Base-by-base conservation (phyloP, 2,888 invertebrate species). In the Ornithoptera priamus region DNA sequence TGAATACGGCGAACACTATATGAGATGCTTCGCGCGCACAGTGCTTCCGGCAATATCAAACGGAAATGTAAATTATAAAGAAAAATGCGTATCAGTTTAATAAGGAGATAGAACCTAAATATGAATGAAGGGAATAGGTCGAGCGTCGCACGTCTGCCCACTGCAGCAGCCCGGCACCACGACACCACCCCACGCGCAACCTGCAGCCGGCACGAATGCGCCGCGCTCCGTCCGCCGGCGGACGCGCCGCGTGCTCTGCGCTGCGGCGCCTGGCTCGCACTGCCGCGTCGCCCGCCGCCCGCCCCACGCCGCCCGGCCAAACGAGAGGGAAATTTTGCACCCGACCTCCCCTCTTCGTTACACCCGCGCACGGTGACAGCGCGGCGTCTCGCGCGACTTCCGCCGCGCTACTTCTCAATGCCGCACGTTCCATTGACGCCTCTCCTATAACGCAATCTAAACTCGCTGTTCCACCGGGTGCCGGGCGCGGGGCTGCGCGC, bases 241-340 rank as follows among this genome's bases (percentile, higher is more conserved):
- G 53, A 1, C 53, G 73, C 65, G 67, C 72, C 75, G 74, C 79
- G 79, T 75, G 80, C 77, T 72, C 73, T 68, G 71, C 69, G 69
- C 78, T 72, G 79, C 80, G 78, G 79, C 85, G 83, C 83, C 81
- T 81, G 66, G 76, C 75, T 75, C 77, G 73, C 81, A 88, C 88
- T 87, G 85, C 76, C 81, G 80, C 20, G 56, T 65, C 65, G 30
- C 30, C 30, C 30, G 30, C 30, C 30, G 30, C 30, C 39, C 39
- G 39, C 39, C 39, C 39, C 39, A 10, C 39, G 30, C 30, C 30
- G 0, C 5, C 39, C 39, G 39, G 10, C 39, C 39, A 82, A 88
- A 85, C 87, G 89, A 90, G 87, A 91, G 90, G 86, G 90, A 91
- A 91, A 90, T 80, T 85, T 79, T 86, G 86, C 39, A 10, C 8